Evolutionary conservation across 2,888 invertebrate species (phyloP).

Genomic region (Odontocerum albicorne): DNA sequence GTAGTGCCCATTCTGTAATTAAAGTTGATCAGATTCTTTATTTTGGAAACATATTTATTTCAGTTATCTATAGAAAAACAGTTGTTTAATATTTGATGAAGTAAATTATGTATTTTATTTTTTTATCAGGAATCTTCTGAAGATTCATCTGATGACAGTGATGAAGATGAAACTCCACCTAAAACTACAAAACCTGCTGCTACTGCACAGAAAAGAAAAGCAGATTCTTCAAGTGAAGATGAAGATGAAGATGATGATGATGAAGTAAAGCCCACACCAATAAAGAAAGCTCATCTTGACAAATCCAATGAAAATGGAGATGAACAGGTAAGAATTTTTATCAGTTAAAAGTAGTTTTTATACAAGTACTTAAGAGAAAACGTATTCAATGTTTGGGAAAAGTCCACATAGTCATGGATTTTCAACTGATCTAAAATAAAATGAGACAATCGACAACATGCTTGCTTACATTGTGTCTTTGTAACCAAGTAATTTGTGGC

Average conservation of each 20-base stretch:
- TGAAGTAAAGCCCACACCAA: constrained; percentile 38
- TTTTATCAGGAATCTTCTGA: constrained; percentile 47
- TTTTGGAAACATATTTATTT: too few relatives aligned
- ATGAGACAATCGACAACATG: too few relatives aligned
- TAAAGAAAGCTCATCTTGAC: constrained; percentile 30
- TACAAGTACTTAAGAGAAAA: not conserved
- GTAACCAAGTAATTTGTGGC: too few relatives aligned
- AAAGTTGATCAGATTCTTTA: too few relatives aligned
- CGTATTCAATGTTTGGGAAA: not conserved
- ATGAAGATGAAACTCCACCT: constrained; percentile 40
- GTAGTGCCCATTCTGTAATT: too few relatives aligned
- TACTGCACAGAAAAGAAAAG: constrained; percentile 37
- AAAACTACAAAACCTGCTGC: constrained; percentile 36
- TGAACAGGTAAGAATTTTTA: constrained; percentile 15
- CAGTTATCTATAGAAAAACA: too few relatives aligned
- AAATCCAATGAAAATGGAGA: constrained; percentile 21
- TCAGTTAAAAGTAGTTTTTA: not conserved
- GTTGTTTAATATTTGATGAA: too few relatives aligned
- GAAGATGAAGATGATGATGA: constrained; percentile 43
- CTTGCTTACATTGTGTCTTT: too few relatives aligned
- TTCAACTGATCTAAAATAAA: not conserved
- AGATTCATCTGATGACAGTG: constrained; percentile 46
- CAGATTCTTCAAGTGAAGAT: constrained; percentile 40
- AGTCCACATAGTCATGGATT: not conserved
- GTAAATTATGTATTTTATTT: too few relatives aligned